A percentile compares a stretch with the other conserved stretches of the same genome.
Evolutionary conservation across 2,113 vertebrate species (phyloP).

Genomic region (Myrmophylax atrothorax): DNA sequence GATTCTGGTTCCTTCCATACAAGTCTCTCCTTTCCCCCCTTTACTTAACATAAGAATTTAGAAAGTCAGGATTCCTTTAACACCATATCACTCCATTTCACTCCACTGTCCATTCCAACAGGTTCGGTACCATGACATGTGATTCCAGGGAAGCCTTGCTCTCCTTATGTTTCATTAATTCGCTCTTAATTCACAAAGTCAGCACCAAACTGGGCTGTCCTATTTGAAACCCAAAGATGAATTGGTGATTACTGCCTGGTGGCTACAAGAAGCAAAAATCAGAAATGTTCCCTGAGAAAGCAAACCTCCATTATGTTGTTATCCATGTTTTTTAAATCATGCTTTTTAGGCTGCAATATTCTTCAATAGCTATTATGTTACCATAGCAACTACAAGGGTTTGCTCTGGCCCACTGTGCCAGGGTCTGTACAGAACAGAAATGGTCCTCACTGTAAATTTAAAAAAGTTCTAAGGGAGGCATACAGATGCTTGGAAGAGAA

Average conservation of each 20-base stretch:
- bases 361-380: background rate
- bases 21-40: background rate
- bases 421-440: background rate
- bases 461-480: background rate
- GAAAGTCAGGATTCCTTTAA: background rate
- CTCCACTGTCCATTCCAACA: background rate
- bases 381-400: constrained; percentile 7
- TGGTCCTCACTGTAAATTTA: background rate
- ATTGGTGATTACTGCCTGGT: background rate
- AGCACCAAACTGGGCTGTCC: background rate
- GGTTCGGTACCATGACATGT: background rate
- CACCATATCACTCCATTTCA: background rate
- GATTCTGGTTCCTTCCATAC: background rate
- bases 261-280: background rate
- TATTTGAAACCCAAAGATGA: background rate
- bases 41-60: background rate
- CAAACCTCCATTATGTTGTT: background rate
- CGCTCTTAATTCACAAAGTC: background rate
- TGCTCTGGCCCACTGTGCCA: background rate
- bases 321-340: background rate
- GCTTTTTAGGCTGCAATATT: background rate
- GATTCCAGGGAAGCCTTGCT: background rate
- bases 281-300: background rate
- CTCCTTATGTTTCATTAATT: background rate
- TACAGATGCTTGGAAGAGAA: background rate